Evolutionary conservation across 35 echinoderm and acorn worm genomes (phyloP).

Genomic region (Eucidaris tribuloides): DNA sequence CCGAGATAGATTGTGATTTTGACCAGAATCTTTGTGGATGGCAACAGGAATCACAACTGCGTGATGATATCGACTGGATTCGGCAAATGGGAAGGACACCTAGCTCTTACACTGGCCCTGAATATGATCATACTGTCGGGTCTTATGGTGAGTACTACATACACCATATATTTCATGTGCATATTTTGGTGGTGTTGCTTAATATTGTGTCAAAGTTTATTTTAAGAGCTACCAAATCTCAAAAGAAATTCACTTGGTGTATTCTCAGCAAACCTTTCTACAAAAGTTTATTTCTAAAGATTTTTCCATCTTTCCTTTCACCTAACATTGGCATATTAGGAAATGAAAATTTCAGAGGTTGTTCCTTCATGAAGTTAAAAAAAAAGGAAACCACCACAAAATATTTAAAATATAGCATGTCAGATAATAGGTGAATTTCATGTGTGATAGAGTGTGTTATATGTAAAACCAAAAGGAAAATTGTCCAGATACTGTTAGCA

Average conservation of each 20-base stretch:
- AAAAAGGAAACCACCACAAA: no score
- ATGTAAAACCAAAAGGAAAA: no score
- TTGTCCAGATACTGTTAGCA: no score
- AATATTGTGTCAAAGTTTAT: neutral
- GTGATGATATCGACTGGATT: neutral
- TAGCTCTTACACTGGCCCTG: neutral
- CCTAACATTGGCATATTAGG: no score
- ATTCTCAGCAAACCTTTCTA: neutral
- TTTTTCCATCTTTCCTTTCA: no score
- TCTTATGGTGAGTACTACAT: neutral
- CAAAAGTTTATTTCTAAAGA: neutral
- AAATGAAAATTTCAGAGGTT: no score
- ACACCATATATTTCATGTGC: neutral
- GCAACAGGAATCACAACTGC: neutral
- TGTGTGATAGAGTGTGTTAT: no score
- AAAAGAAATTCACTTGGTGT: no score
- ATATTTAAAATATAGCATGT: no score
- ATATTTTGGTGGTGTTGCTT: no score
- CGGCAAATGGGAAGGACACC: neutral
- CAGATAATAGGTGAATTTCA: no score
- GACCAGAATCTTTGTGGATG: neutral
- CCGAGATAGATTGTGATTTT: neutral
- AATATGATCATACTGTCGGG: neutral
- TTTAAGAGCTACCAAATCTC: neutral
- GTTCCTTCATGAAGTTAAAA: no score